A percentile compares a stretch with the other conserved stretches of the same genome.
Evolutionary conservation across 2,888 invertebrate species (phyloP).

Genomic region (Pachliopta kotzebuea): DNA sequence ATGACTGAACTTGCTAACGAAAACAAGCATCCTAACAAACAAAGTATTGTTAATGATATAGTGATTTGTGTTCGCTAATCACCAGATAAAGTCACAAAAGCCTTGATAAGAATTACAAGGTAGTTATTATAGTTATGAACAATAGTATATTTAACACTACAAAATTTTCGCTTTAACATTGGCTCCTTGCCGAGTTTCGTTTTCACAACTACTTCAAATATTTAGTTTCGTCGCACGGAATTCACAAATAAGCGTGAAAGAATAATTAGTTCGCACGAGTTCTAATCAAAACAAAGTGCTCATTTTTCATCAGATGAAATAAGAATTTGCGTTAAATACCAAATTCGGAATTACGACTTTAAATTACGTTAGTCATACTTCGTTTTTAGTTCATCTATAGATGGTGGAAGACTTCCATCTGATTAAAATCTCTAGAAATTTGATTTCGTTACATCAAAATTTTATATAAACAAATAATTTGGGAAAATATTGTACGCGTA

Average conservation of each 20-base stretch:
- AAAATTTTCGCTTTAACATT: conserved; percentile 9
- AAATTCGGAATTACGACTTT: no score
- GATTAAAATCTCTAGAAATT: no score
- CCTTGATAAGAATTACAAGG: conserved; percentile 1
- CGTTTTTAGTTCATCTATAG: no score
- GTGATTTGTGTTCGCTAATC: background rate
- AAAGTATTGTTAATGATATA: background rate
- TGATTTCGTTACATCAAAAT: no score
- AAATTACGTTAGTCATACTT: no score
- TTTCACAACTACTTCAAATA: background rate
- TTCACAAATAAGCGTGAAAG: background rate
- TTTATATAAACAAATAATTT: no score
- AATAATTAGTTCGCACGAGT: background rate
- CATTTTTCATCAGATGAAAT: background rate
- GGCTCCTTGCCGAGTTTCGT: conserved; percentile 1
- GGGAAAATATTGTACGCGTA: no score
- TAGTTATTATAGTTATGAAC: conserved; percentile 7
- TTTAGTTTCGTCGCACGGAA: background rate
- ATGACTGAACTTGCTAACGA: background rate
- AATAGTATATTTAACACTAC: conserved; percentile 10
- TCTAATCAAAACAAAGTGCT: background rate
- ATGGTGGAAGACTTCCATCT: no score
- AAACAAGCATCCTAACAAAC: no score
- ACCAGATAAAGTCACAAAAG: conserved; percentile 1
- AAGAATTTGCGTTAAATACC: no score